Base-by-base conservation (phyloP, 2,888 invertebrate genomes). In the Tenthredo livida region DNA sequence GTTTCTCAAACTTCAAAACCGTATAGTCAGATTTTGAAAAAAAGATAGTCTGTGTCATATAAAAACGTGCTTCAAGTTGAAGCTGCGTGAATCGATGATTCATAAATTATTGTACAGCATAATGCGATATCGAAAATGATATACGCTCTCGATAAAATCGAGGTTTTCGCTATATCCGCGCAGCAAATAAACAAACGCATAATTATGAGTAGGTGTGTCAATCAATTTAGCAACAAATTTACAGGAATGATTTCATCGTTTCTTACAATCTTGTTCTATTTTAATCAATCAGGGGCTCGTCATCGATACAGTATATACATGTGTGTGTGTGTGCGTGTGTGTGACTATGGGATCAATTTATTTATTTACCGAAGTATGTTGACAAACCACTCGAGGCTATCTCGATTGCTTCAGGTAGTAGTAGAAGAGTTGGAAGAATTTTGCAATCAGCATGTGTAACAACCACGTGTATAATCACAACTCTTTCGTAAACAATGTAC, bases 311-410 rank as follows among this genome's bases (percentile, higher is more conserved):
- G 4, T 33, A 33, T 33, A 33, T 33, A 2, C 4, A 33, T 33
- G 4, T 33, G 4, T 33, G 33, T 33, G 4, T 33, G 33, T 33
- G 33, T 33, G 4, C 4, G 21, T 29, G 25, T 9, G 67, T 29
- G 29, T 54, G 9, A 61, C 15, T 21, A 15, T 21, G 7, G 12
- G 43, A 75, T 75, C 47, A 40, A 75, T 75, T 75, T 75, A 37
- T 75, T 75, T 75, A 75, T 75, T 43, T 75, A 47, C 25, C 12
- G n/a, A 75, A 75, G 47, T 75, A 75, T 17, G 75, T 75, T 75
- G 75, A 75, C 75, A 75, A 75, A 50, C 37, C 47, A 47, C 75
- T 75, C 75, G 75, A 75, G 75, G 75, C 47, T 75, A 47, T 75
- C 75, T 47, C 21, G 21, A 47, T 75, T 75, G 75, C 75, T 75